phyloP scores from a whole-genome alignment of 2,113 vertebrate genomes.

The Carassius auratus region DNA sequence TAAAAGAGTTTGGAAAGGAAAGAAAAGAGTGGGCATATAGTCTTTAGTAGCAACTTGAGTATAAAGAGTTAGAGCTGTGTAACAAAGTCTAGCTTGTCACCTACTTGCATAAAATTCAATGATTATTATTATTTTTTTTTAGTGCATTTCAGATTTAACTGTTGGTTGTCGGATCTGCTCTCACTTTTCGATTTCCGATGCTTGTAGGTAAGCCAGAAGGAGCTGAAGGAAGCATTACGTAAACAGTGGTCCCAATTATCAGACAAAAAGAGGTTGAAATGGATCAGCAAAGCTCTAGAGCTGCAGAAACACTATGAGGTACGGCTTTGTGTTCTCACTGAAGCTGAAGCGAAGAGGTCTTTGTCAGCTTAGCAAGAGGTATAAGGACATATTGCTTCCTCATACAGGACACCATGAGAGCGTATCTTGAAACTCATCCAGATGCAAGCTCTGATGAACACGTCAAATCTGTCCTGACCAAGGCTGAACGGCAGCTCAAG shows the following conservation, averaged over 20 bases:
- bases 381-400: background rate
- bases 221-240: conserved; percentile 79
- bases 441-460: conserved; percentile 74
- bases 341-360: background rate
- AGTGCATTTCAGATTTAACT: background rate
- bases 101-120: background rate
- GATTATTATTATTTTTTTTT: background rate
- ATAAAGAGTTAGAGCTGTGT: background rate
- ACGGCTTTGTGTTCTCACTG: background rate
- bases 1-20: conserved; percentile 38
- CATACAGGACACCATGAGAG: conserved; percentile 72
- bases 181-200: background rate
- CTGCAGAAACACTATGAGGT: conserved; percentile 82
- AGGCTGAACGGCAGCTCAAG: conserved; percentile 81
- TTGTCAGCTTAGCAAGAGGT: background rate
- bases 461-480: conserved; percentile 79
- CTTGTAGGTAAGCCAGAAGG: conserved; percentile 78
- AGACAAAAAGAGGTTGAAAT: conserved; percentile 80
- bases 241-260: conserved; percentile 81
- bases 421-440: conserved; percentile 75
- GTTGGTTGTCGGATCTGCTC: background rate
- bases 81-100: background rate
- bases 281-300: conserved; percentile 84
- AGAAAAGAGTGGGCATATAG: background rate
- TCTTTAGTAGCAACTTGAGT: background rate